Percentiles rank a stretch among this genome's conserved stretches.
Evolutionary conservation across 2,888 invertebrate genomes (phyloP).

Genomic region (Morpho deidamia): DNA sequence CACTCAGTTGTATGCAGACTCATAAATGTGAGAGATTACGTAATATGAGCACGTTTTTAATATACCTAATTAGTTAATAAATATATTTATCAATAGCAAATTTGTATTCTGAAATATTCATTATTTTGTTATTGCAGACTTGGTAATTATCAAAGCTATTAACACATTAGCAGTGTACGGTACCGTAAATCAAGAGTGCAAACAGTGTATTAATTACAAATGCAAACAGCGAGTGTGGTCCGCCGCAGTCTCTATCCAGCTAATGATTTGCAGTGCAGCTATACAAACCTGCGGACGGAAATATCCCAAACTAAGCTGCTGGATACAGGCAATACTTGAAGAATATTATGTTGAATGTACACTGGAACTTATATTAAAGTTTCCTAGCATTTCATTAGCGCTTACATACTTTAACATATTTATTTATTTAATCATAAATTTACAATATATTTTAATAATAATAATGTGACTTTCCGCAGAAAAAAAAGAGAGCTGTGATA

Average conservation of each 20-base stretch:
- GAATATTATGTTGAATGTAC: not conserved
- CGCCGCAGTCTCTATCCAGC: constrained; percentile 72
- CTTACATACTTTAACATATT: not conserved
- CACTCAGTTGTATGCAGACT: too few species aligned
- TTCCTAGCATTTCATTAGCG: too few species aligned
- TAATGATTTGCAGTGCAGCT: constrained; percentile 73
- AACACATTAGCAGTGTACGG: constrained; percentile 70
- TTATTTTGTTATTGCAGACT: constrained; percentile 27
- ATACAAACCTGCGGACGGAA: constrained; percentile 28
- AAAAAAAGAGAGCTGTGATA: too few species aligned
- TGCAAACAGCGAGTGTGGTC: constrained; percentile 76
- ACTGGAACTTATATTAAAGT: too few species aligned
- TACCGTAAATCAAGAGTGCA: constrained; percentile 75
- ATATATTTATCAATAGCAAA: not conserved
- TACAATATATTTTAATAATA: not conserved
- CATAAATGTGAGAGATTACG: too few species aligned
- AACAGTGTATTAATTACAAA: constrained; percentile 78
- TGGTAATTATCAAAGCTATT: constrained; percentile 67
- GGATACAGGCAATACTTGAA: constrained; percentile 11
- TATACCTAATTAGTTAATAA: too few species aligned
- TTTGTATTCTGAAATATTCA: not conserved
- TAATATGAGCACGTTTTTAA: too few species aligned
- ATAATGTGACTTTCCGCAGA: too few species aligned
- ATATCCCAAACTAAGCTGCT: constrained; percentile 25
- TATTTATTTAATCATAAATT: not conserved